Conservation (phyloP, 2,888 invertebrate species). For the Tribolium freemani region DNA sequence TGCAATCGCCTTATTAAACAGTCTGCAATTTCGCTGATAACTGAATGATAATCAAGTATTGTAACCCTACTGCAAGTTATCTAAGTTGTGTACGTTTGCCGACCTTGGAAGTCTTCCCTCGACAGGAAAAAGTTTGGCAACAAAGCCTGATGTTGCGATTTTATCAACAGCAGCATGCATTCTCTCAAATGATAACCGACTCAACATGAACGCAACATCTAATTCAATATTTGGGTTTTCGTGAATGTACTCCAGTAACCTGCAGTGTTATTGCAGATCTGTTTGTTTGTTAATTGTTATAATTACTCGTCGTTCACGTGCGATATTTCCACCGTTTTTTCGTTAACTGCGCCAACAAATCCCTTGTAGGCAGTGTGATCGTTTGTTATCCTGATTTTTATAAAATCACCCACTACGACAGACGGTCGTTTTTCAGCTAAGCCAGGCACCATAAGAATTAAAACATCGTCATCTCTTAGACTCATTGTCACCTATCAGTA, state of each 20-base stretch:
- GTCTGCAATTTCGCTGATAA: conserved; percentile 49
- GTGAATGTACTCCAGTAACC: conserved; percentile 49
- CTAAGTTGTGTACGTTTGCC: not conserved
- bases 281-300: not conserved
- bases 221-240: conserved; percentile 57
- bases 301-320: conserved; percentile 64
- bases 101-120: not conserved
- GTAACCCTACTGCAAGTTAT: not conserved
- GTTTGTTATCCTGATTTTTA: conserved; percentile 64
- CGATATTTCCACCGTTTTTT: conserved; percentile 64
- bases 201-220: conserved; percentile 69
- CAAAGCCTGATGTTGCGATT: conserved; percentile 47
- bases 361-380: conserved; percentile 66
- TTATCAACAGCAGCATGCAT: conserved; percentile 68
- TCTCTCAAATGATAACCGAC: conserved; percentile 68
- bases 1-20: conserved; percentile 66
- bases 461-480: conserved; percentile 40
- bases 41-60: not conserved
- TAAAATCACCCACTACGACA: conserved; percentile 73
- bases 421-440: conserved; percentile 79
- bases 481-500: conserved; percentile 62
- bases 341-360: conserved; percentile 65
- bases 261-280: conserved; percentile 18
- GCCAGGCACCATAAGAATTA: conserved; percentile 71
- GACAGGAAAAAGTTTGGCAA: conserved; percentile 52